Evolutionary conservation across 2,797 vertebrate genomes (phyloP).

Genomic region (Cyprinella venusta): DNA sequence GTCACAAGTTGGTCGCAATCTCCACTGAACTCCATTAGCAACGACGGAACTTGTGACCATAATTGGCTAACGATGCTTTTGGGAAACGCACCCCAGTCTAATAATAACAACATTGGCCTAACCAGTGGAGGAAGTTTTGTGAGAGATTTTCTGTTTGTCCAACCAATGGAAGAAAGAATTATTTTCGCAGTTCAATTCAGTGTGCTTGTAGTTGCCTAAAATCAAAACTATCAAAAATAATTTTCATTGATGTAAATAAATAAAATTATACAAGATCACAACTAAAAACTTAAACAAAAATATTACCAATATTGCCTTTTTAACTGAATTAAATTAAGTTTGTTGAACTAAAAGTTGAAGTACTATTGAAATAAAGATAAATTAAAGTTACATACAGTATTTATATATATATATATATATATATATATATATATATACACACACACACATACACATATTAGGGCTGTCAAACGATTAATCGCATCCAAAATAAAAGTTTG

Average conservation of each 20-base stretch:
- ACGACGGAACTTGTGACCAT: no score
- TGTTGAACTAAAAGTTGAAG: background rate
- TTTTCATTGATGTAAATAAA: background rate
- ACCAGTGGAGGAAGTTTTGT: background rate
- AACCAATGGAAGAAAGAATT: background rate
- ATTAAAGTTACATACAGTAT: background rate
- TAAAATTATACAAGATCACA: background rate
- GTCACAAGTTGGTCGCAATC: no score
- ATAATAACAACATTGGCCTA: background rate
- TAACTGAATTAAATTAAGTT: background rate
- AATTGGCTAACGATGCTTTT: no score
- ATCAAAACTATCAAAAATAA: background rate
- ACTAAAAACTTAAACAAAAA: background rate
- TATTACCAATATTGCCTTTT: background rate
- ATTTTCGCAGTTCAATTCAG: background rate
- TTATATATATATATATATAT: background rate
- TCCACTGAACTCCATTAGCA: no score
- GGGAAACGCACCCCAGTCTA: no score
- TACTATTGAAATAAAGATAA: background rate
- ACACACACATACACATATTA: no score
- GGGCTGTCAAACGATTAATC: no score
- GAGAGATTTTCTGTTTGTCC: background rate
- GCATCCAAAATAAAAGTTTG: no score
- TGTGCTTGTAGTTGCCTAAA: background rate
- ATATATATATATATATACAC: background rate